A percentile compares a stretch with the other conserved stretches of the same genome.
These are phyloP conservation scores for Pseudorhombus dupliciocellatus DNA, from an alignment of 2,113 vertebrate species.

Conservation along the genomic window DNA sequence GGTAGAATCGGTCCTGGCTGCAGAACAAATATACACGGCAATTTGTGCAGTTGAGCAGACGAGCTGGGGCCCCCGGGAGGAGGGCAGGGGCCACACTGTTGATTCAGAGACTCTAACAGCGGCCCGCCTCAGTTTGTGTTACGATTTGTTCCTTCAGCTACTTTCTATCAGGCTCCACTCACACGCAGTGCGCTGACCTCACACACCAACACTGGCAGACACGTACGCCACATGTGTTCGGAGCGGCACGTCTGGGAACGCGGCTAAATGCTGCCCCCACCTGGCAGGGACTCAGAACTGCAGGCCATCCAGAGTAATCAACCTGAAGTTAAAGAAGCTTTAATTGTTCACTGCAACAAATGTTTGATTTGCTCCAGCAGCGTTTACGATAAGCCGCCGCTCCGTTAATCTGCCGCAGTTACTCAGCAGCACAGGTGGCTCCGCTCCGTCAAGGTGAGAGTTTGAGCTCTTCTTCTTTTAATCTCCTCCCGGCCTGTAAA, in stretches of 20 bases:
- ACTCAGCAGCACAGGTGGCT: not conserved
- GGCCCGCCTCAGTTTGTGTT: conserved; percentile 1
- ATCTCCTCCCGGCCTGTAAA: conserved; percentile 40
- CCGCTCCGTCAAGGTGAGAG: not conserved
- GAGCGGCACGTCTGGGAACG: conserved; percentile 1
- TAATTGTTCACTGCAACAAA: not conserved
- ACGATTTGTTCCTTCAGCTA: conserved; percentile 23
- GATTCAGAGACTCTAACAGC: not conserved
- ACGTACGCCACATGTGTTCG: not conserved
- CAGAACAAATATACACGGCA: conserved; percentile 70
- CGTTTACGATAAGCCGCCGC: not conserved
- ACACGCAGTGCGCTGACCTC: conserved; percentile 12
- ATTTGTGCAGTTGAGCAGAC: conserved; percentile 53
- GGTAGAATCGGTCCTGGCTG: conserved; percentile 58
- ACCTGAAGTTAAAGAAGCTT: not conserved
- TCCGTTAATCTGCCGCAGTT: not conserved
- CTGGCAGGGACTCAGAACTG: conserved; percentile 50
- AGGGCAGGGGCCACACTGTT: conserved; percentile 16
- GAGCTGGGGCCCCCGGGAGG: conserved; percentile 24
- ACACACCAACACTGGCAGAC: not conserved
- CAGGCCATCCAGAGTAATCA: conserved; percentile 16
- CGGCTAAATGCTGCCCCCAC: conserved; percentile 65
- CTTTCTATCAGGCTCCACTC: conserved; percentile 13
- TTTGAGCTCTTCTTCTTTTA: not conserved
- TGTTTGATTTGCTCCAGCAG: not conserved